Evolutionary conservation across 2,888 invertebrate genomes (phyloP).

Genomic region (Caenorhabditis macrosperma): DNA sequence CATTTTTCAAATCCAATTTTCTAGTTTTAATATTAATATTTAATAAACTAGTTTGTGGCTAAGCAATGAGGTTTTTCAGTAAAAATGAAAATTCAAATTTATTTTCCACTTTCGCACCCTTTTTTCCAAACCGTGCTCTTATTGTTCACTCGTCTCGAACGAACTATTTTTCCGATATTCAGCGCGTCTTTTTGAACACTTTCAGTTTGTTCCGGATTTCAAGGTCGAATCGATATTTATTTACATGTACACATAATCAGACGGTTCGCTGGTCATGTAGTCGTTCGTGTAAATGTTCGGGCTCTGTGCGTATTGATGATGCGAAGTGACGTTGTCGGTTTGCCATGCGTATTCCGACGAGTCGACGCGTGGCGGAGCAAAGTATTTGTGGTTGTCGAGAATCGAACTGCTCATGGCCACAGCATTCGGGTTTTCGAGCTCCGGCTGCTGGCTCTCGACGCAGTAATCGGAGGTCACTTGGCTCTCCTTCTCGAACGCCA

Average conservation of each 20-base stretch:
- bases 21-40: too few relatives aligned
- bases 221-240: neutral
- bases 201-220: too few relatives aligned
- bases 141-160: too few relatives aligned
- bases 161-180: neutral
- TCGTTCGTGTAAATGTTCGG: constrained; percentile 49
- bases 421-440: constrained; percentile 14
- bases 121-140: too few relatives aligned
- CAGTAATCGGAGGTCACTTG: constrained; percentile 35
- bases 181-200: neutral
- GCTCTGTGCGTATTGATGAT: constrained; percentile 45
- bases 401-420: constrained; percentile 36
- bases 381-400: constrained; percentile 45
- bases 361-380: constrained; percentile 32
- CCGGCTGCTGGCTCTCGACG: constrained; percentile 9
- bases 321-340: constrained; percentile 21
- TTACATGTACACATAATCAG: constrained; percentile 45
- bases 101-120: too few relatives aligned
- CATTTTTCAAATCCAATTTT: too few relatives aligned
- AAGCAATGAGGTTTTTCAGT: too few relatives aligned
- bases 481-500: constrained; percentile 7
- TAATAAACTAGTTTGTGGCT: too few relatives aligned
- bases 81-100: too few relatives aligned
- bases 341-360: constrained; percentile 35
- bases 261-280: constrained; percentile 49